phyloP scores from a whole-genome alignment of 2,888 invertebrate species.

The Dryobotodes eremita region DNA sequence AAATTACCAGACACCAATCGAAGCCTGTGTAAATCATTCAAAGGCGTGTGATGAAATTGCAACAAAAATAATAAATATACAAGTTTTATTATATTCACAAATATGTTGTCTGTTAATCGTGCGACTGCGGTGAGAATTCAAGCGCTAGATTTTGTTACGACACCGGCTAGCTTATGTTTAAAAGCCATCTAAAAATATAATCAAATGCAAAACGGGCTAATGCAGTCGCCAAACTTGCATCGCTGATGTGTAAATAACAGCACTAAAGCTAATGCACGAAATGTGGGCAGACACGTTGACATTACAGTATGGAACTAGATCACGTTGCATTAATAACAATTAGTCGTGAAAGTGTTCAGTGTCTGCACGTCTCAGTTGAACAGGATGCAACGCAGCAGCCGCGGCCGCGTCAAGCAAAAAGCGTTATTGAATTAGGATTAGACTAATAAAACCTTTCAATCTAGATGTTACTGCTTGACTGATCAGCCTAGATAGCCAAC shows the following conservation, averaged over 20 bases:
- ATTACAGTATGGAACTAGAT: constrained; percentile 84
- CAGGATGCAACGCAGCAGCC: constrained; percentile 77
- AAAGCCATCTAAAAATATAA: constrained; percentile 77
- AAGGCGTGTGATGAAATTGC: constrained; percentile 42
- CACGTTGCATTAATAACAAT: constrained; percentile 83
- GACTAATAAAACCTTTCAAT: constrained; percentile 88
- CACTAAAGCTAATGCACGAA: constrained; percentile 77
- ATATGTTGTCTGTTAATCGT: constrained; percentile 38
- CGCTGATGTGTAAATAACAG: constrained; percentile 76
- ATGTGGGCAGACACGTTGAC: constrained; percentile 85
- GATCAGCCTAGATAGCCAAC: constrained; percentile 85
- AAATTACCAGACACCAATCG: constrained; percentile 55
- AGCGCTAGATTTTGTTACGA: constrained; percentile 65
- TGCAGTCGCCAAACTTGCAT: constrained; percentile 76
- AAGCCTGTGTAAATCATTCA: constrained; percentile 56
- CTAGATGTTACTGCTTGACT: constrained; percentile 88
- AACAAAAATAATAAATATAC: constrained; percentile 49
- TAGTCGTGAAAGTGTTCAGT: constrained; percentile 85
- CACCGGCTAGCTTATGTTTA: constrained; percentile 56
- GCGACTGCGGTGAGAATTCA: constrained; percentile 43
- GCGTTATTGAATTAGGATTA: constrained; percentile 88
- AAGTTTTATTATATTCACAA: constrained; percentile 51
- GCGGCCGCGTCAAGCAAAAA: constrained; percentile 82
- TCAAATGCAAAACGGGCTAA: constrained; percentile 81
- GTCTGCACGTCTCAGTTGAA: constrained; percentile 77